Evolutionary conservation across 37 sponge, comb jelly and placozoan genomes (phyloP).

Genomic region (Geodia barretti): DNA sequence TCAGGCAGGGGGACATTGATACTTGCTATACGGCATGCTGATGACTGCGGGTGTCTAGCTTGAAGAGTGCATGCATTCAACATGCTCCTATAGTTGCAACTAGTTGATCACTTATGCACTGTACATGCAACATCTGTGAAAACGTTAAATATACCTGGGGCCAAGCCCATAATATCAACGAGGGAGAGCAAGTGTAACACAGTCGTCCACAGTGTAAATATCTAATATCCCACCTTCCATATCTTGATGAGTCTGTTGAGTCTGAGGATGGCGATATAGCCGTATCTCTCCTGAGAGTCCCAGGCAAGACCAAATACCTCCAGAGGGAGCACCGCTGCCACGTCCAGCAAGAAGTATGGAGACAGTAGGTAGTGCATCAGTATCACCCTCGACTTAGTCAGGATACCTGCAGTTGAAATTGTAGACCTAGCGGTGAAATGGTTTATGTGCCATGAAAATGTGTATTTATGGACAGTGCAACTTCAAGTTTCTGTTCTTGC

Average conservation of each 20-base stretch:
- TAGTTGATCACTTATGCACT: background rate
- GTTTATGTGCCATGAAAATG: background rate
- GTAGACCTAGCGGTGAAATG: background rate
- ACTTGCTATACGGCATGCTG: no score
- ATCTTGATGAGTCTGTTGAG: constrained; percentile 76
- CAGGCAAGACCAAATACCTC: constrained; percentile 47
- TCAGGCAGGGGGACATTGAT: no score
- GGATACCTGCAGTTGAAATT: constrained; percentile 7
- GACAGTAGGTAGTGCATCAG: constrained; percentile 37
- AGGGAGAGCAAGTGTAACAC: background rate
- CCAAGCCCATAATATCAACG: background rate
- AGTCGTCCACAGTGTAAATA: no score
- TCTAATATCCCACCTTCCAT: constrained; percentile 64
- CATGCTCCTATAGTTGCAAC: no score
- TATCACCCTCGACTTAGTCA: constrained; percentile 6
- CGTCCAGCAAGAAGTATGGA: constrained; percentile 52
- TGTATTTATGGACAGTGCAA: no score
- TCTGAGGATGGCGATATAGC: constrained; percentile 45
- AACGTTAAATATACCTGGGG: no score
- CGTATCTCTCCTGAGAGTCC: constrained; percentile 26
- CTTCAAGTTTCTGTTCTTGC: no score
- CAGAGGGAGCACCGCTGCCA: constrained; percentile 64
- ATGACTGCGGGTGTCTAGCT: no score
- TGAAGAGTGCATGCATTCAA: no score
- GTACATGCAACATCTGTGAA: background rate